Evolutionary conservation across 2,797 vertebrate genomes (phyloP), one percentile per base, ranked within the genome.

Genomic region (Rhinogobio ventralis): DNA sequence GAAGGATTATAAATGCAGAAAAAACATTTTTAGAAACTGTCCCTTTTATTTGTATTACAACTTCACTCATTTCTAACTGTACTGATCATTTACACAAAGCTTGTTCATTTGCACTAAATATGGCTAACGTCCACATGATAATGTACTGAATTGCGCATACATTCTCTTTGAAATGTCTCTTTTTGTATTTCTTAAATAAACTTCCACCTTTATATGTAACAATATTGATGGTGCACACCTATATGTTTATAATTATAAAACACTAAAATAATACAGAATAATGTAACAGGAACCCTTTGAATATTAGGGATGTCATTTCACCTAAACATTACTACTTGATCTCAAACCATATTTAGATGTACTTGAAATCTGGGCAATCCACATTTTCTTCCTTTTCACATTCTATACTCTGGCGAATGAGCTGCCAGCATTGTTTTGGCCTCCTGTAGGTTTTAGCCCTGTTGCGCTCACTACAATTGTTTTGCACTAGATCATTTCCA

Each of bases 361-460:
- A 91, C 87, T 90, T 89, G 71, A 94, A 87, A 55, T 92, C 89
- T 68, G 91, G 88, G 42, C 87, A 86, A 6, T 92, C 91, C 71
- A 90, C 89, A 2, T 23, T 74, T 14, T 93, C 88, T 0, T 92
- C 88, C 19, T 60, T 88, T 75, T 94, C 92, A 82, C 89, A 75
- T 25, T 94, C 90, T 84, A 93, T 73, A 7, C 94, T 95, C 55
- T 93, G 64, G 3, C 93, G 94, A 82, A 96, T 93, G 86, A 94
- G 85, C 85, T 95, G 87, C 95, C 95, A 95, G 17, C 89, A 88
- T 0, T 87, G 67, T 28, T 88, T 15, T 10, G 91, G 91, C 87
- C 46, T 91, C 51, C 81, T 90, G 68, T 89, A 89, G 1, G 2
- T 1, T 55, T 89, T 88, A 17, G 45, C 51, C 77, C 79, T 79